Percentiles rank a stretch among this genome's conserved stretches.
Evolutionary conservation across 2,113 vertebrate species (phyloP).

Genomic region (human): DNA sequence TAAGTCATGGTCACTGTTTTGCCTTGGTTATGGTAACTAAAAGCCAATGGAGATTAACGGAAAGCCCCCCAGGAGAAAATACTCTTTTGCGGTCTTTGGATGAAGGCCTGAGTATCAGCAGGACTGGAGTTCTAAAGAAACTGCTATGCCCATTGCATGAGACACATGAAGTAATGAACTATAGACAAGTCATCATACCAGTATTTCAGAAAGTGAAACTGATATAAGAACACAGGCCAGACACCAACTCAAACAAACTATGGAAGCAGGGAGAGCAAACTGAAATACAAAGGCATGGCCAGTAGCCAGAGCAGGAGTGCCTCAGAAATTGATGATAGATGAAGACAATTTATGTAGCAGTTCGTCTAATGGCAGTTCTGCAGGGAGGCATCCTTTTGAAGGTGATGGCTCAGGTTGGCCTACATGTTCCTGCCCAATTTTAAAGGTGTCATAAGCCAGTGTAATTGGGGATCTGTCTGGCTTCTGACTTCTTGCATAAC

Average conservation of each 20-base stretch:
- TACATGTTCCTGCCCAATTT: neutral
- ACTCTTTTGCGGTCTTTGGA: neutral
- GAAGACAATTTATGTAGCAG: neutral
- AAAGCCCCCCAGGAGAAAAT: neutral
- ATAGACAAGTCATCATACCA: neutral
- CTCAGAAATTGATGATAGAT: neutral
- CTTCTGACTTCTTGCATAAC: neutral
- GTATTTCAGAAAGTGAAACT: neutral
- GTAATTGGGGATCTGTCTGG: fast-evolving
- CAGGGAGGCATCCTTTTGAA: neutral
- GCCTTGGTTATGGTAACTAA: neutral
- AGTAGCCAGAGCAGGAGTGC: neutral
- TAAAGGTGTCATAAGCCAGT: neutral
- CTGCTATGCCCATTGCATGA: neutral
- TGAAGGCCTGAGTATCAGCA: neutral
- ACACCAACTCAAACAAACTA: neutral
- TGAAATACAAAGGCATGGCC: neutral
- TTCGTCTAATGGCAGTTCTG: neutral
- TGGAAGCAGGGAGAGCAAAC: neutral
- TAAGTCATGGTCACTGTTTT: neutral
- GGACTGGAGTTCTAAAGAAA: neutral
- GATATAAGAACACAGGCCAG: neutral
- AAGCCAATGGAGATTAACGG: neutral
- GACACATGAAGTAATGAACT: neutral
- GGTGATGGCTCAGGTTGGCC: neutral